Base-by-base conservation (phyloP, 2,113 vertebrate genomes). In the Microtus richardsoni region DNA sequence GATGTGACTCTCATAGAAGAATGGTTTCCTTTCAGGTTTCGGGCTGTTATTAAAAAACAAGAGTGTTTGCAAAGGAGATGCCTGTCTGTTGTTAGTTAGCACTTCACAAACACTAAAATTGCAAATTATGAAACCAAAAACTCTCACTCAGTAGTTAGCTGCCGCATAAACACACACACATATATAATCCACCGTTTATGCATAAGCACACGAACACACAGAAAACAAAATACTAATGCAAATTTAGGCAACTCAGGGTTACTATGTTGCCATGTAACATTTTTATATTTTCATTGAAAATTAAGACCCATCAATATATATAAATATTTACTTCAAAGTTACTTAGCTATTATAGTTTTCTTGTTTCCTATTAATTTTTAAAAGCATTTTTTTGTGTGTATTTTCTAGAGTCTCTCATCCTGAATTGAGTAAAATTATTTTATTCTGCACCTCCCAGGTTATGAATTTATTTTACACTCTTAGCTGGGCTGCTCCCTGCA, bases 21-120 rank as follows among this genome's bases (percentile, higher is more conserved):
- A 68, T 62, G 70, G 3, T 80, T 88, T 94, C 0, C 21, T 41
- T 49, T 26, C 30, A 86, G 62, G 84, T 16, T 58, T 90, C 24
- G 68, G 30, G 60, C 47, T 84, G 0, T 87, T 91, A 96, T 95
- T 78, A 78, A 94, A 87, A 96, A 95, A 11, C 58, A 88, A 92
- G 79, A 60, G n/a, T 80, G n/a, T 78, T 89, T 92, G 78, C 9
- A 71, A 93, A 96, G 41, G 22, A 39, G 19, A 41, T 87, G 11
- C 4, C 47, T 93, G n/a, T 49, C 21, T 24, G 26, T 39, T 87
- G 39, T 73, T 12, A 93, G 73, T 73, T 12, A 93, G 73, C 22
- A 39, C 60, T 94, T 88, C 84, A 24, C 7, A 88, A 74, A 83
- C 52, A 82, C 21, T 88, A 26, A 95, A 92, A 94, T 49, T 30